These are phyloP conservation scores for Nicator chloris DNA, from an alignment of 2,113 vertebrate species.

Conservation along the genomic window DNA sequence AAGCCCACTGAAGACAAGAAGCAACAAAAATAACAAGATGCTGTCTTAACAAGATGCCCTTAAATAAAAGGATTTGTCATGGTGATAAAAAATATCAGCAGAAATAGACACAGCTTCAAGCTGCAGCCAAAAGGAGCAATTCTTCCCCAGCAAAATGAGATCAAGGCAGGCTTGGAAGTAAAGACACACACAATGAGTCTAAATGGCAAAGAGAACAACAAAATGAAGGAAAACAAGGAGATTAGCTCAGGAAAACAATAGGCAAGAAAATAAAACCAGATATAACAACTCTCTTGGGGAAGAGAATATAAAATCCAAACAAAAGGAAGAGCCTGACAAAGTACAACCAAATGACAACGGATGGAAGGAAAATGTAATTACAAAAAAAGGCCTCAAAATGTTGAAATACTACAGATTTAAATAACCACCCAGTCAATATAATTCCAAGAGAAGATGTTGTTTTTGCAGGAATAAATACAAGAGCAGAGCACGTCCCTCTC, in stretches of 20 bases:
- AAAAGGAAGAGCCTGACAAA: neutral
- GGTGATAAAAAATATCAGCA: neutral
- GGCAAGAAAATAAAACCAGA: neutral
- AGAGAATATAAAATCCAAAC: neutral
- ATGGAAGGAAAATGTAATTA: neutral
- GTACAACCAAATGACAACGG: neutral
- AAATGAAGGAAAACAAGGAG: constrained; percentile 4
- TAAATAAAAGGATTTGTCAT: neutral
- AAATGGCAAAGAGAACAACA: neutral
- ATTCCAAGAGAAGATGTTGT: neutral
- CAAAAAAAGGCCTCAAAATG: neutral
- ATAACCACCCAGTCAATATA: neutral
- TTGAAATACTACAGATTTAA: neutral
- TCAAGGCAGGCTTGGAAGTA: neutral
- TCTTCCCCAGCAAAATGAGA: neutral
- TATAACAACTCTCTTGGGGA: neutral
- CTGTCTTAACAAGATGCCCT: neutral
- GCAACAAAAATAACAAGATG: neutral
- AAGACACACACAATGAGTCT: neutral
- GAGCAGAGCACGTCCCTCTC: neutral
- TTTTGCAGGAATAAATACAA: neutral
- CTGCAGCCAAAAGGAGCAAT: neutral
- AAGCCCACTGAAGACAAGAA: neutral
- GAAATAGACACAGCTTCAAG: neutral
- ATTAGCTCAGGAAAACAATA: constrained; percentile 4